These are phyloP conservation scores for Mesoligia furuncula DNA, from an alignment of 2,888 invertebrate genomes.

Conservation along the genomic window DNA sequence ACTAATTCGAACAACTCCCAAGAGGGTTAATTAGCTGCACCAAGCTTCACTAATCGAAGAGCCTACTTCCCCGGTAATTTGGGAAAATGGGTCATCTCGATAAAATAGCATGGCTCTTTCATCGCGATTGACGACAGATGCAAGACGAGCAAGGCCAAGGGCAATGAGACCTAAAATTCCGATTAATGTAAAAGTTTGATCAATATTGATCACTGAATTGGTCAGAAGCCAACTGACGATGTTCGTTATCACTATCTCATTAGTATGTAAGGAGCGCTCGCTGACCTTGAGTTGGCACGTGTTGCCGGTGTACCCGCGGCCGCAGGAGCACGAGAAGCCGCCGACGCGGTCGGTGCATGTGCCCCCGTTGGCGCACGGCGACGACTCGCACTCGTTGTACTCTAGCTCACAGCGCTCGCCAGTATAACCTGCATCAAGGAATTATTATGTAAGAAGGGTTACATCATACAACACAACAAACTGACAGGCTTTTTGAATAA, in stretches of 20 bases:
- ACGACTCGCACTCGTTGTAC: constrained; percentile 94
- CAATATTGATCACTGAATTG: constrained; percentile 6
- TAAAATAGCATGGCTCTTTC: neutral
- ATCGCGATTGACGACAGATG: neutral
- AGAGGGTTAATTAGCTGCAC: constrained; percentile 20
- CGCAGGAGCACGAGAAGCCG: constrained; percentile 92
- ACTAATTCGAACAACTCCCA: constrained; percentile 1
- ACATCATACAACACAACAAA: neutral
- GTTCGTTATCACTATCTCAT: constrained; percentile 25
- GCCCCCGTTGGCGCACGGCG: constrained; percentile 93
- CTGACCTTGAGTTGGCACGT: constrained; percentile 93
- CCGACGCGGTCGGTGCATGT: constrained; percentile 94
- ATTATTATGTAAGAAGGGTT: neutral
- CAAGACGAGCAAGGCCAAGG: constrained; percentile 3
- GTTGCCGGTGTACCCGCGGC: constrained; percentile 92
- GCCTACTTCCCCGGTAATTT: neutral
- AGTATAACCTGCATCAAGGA: constrained; percentile 90
- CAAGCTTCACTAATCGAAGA: neutral
- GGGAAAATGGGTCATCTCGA: neutral
- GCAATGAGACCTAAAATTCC: constrained; percentile 11
- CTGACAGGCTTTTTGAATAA: neutral
- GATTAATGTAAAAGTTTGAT: neutral
- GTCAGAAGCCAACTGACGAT: neutral
- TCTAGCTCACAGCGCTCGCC: constrained; percentile 94
- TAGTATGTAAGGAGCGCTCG: constrained; percentile 20